Evolutionary conservation across 1,140 invertebrate species (phyloP).

Genomic region (Drosophila triauraria): DNA sequence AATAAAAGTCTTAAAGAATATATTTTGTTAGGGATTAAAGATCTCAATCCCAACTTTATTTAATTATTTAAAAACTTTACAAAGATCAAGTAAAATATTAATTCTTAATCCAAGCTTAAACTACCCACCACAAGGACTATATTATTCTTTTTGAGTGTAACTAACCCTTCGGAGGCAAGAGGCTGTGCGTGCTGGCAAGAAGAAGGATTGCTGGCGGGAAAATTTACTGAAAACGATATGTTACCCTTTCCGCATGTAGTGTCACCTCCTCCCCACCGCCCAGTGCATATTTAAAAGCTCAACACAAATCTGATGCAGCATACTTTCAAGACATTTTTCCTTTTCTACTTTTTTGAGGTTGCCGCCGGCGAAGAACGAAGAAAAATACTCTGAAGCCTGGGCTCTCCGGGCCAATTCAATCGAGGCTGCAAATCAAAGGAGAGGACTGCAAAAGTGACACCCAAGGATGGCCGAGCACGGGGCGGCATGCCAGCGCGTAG

Average conservation of each 20-base stretch:
- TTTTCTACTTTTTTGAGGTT: not conserved
- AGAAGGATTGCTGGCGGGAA: conserved; percentile 33
- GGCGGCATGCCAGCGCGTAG: conserved; percentile 59
- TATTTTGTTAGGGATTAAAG: not conserved
- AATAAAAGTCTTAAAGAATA: not conserved
- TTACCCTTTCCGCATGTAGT: conserved; percentile 18
- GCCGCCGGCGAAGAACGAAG: conserved; percentile 20
- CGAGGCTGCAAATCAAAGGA: conserved; percentile 35
- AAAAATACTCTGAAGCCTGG: conserved; percentile 11
- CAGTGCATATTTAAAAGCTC: conserved; percentile 30
- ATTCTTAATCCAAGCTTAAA: not conserved
- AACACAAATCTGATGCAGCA: conserved; percentile 34
- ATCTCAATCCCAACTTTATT: not conserved
- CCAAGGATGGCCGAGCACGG: not conserved
- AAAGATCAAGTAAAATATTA: not conserved
- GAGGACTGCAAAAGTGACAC: conserved; percentile 12
- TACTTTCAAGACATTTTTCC: conserved; percentile 21
- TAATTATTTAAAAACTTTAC: not conserved
- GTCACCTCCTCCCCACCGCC: conserved; percentile 14
- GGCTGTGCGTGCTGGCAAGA: conserved; percentile 36
- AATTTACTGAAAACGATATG: conserved; percentile 51
- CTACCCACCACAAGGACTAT: conserved; percentile 3
- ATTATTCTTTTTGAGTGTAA: not conserved
- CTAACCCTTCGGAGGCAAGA: not conserved
- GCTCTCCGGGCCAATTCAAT: conserved; percentile 40